A percentile compares a stretch with the other conserved stretches of the same genome.
phyloP scores from a whole-genome alignment of 1,140 invertebrate species.

The Drosophila elegans region DNA sequence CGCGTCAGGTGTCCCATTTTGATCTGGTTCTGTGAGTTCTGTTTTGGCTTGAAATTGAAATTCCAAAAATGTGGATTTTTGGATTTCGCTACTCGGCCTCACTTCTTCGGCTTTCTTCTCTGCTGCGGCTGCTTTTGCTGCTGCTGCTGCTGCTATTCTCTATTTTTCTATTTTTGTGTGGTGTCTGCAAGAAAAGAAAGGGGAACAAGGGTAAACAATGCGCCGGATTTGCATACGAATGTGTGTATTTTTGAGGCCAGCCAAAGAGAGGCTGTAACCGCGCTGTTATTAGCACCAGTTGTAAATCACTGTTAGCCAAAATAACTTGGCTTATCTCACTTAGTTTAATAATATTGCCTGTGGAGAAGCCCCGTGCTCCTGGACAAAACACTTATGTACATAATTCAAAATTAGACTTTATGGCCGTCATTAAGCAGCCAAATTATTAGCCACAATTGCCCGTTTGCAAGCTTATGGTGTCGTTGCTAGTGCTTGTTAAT shows the following conservation, averaged over 20 bases:
- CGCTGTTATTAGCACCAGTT: conserved; percentile 18
- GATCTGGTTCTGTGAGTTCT: conserved; percentile 43
- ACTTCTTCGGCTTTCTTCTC: conserved; percentile 20
- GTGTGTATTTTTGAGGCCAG: conserved; percentile 52
- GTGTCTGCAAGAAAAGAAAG: conserved; percentile 79
- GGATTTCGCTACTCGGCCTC: conserved; percentile 30
- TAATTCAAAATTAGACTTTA: conserved; percentile 19
- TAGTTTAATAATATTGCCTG: conserved; percentile 16
- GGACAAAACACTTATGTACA: not conserved
- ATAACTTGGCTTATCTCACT: conserved; percentile 10
- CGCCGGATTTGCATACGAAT: conserved; percentile 69
- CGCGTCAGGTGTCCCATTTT: conserved; percentile 77
- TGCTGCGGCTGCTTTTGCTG: conserved; percentile 38
- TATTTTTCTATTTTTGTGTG: conserved; percentile 47
- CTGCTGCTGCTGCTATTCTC: conserved; percentile 38
- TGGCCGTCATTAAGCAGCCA: conserved; percentile 32
- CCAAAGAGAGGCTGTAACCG: conserved; percentile 30
- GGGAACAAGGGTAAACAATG: conserved; percentile 81
- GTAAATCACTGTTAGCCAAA: conserved; percentile 28
- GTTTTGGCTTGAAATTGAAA: conserved; percentile 48
- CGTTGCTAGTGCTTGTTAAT: conserved; percentile 29
- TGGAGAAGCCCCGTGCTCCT: conserved; percentile 4
- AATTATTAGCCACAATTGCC: conserved; percentile 55
- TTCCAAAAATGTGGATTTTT: conserved; percentile 59
- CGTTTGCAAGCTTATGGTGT: conserved; percentile 39